Evolutionary conservation across 2,113 vertebrate genomes (phyloP).

Genomic region (Apistogramma diplotaenia): DNA sequence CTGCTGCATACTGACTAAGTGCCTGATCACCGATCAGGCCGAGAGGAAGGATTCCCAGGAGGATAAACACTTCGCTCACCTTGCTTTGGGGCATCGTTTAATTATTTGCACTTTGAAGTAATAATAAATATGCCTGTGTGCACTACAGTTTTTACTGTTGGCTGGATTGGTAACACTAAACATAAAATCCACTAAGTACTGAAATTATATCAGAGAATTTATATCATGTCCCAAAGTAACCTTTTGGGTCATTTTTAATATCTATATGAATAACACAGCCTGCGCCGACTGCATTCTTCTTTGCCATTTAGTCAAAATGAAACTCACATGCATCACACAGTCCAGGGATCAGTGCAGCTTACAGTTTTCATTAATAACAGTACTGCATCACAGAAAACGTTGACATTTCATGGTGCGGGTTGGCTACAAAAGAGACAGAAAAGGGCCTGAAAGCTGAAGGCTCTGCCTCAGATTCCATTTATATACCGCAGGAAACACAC

Average conservation of each 20-base stretch:
- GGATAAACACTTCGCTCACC: neutral
- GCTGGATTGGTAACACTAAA: neutral
- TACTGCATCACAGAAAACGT: neutral
- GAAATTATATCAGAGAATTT: neutral
- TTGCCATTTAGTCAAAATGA: too few species aligned
- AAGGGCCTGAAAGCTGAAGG: too few species aligned
- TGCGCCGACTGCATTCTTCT: neutral
- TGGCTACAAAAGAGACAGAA: neutral
- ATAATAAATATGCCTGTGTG: neutral
- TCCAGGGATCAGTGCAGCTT: too few species aligned
- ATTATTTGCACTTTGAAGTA: neutral
- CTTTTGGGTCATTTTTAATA: too few species aligned
- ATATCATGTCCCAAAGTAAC: too few species aligned
- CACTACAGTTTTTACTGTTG: neutral
- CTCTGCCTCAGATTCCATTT: too few species aligned
- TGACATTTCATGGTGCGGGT: too few species aligned
- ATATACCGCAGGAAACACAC: too few species aligned
- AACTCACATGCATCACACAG: too few species aligned
- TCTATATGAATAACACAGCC: too few species aligned
- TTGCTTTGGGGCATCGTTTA: neutral
- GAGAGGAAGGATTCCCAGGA: neutral
- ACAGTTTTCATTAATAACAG: too few species aligned
- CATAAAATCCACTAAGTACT: neutral
- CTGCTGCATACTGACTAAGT: neutral
- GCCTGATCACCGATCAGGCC: conserved; percentile 4